These are phyloP conservation scores for Polylopha cassiicola DNA, from an alignment of 2,888 invertebrate species.

Conservation along the genomic window DNA sequence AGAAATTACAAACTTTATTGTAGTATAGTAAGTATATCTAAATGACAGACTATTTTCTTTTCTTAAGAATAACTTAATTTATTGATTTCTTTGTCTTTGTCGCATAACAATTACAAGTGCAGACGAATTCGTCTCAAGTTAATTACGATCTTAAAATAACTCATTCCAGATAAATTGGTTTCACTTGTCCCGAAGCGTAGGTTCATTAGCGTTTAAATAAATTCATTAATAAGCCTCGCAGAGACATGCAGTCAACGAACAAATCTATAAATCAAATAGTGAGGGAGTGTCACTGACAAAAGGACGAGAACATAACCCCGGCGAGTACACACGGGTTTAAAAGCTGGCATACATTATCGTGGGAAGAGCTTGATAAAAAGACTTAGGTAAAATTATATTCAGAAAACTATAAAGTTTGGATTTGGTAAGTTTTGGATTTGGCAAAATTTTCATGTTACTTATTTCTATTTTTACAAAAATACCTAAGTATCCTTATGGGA, in stretches of 20 bases:
- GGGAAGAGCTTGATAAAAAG: too few species aligned
- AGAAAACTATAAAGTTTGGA: too few species aligned
- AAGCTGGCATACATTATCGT: slow-evolving; percentile 22
- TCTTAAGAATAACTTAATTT: too few species aligned
- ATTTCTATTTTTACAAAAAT: too few species aligned
- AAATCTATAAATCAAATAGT: slow-evolving; percentile 76
- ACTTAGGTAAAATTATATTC: too few species aligned
- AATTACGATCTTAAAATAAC: slow-evolving; percentile 59
- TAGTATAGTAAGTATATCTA: too few species aligned
- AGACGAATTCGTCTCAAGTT: slow-evolving; percentile 28
- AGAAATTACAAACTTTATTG: too few species aligned
- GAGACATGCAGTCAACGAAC: slow-evolving; percentile 70
- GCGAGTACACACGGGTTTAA: slow-evolving; percentile 37
- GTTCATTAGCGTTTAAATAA: slow-evolving; percentile 77
- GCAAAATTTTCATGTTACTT: too few species aligned
- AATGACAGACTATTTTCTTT: too few species aligned
- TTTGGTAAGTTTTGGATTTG: too few species aligned
- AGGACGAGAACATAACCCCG: slow-evolving; percentile 55
- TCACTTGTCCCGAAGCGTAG: slow-evolving; percentile 70
- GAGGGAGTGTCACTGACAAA: slow-evolving; percentile 74
- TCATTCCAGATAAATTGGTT: slow-evolving; percentile 66
- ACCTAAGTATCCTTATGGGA: too few species aligned
- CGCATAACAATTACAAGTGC: slow-evolving; percentile 13
- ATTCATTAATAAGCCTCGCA: slow-evolving; percentile 72
- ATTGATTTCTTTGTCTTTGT: slow-evolving; percentile 12